Evolutionary conservation across 2,888 invertebrate species (phyloP).

Genomic region (Melanophora roralis): DNA sequence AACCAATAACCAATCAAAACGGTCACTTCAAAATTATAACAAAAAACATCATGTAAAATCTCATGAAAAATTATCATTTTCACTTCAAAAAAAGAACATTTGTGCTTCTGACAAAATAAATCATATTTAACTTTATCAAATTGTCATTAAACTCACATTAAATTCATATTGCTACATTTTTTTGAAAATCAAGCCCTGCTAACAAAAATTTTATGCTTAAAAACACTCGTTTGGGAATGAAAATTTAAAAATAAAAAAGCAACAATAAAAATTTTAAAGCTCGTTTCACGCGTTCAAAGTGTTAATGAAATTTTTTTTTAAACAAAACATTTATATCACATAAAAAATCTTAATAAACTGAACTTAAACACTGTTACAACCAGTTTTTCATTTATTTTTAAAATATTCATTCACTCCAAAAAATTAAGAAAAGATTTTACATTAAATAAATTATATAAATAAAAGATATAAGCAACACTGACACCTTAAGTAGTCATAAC

Average conservation of each 20-base stretch:
- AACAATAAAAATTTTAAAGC: constrained; percentile 49
- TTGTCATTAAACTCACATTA: constrained; percentile 47
- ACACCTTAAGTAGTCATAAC: constrained; percentile 35
- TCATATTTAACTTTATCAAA: constrained; percentile 30
- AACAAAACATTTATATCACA: constrained; percentile 13
- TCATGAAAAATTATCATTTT: constrained; percentile 51
- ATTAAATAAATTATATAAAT: not conserved
- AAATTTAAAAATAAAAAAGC: constrained; percentile 29
- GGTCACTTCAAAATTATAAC: not conserved
- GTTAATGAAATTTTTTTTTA: constrained; percentile 58
- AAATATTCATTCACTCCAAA: too few relatives aligned
- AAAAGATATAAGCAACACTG: not conserved
- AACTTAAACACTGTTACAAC: constrained; percentile 34
- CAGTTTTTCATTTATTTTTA: constrained; percentile 1
- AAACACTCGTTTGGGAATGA: constrained; percentile 61
- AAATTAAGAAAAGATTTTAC: too few relatives aligned
- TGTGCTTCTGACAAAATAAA: constrained; percentile 15
- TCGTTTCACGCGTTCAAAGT: constrained; percentile 63
- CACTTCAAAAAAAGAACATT: constrained; percentile 19
- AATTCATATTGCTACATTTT: constrained; percentile 52
- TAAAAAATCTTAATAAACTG: constrained; percentile 11
- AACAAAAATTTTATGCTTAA: constrained; percentile 37
- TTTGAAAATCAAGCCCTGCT: constrained; percentile 49
- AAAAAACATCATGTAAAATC: constrained; percentile 14
- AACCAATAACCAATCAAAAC: not conserved